A percentile compares a stretch with the other conserved stretches of the same genome.
Evolutionary conservation across 2,797 vertebrate species (phyloP).

Genomic region (Enteromius fasciolatus): DNA sequence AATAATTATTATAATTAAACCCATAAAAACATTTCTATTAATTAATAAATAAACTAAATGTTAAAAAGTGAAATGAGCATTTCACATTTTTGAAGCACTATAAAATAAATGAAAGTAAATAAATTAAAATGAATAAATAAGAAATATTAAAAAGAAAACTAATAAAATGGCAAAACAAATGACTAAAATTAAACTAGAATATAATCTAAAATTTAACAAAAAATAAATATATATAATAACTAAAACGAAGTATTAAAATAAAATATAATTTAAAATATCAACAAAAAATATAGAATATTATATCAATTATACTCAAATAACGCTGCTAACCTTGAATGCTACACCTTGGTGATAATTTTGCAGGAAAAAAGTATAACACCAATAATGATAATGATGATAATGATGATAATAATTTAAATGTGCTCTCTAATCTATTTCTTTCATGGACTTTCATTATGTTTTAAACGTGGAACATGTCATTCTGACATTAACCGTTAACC

Average conservation of each 20-base stretch:
- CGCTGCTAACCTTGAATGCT: background rate
- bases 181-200: background rate
- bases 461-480: background rate
- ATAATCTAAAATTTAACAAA: background rate
- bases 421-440: background rate
- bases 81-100: background rate
- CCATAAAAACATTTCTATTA: background rate
- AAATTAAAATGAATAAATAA: background rate
- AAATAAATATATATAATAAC: background rate
- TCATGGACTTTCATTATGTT: background rate
- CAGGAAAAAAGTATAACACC: background rate
- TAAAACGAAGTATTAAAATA: background rate
- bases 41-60: background rate
- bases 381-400: too few species aligned
- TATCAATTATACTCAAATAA: background rate
- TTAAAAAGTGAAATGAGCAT: background rate
- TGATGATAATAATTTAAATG: too few species aligned
- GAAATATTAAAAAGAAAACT: background rate
- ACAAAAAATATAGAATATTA: background rate
- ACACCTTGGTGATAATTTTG: background rate
- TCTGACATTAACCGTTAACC: background rate
- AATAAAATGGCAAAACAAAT: background rate
- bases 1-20: background rate
- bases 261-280: background rate
- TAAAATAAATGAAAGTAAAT: background rate